phyloP scores from a whole-genome alignment of 1,140 invertebrate genomes.

The Cydia splendana region DNA sequence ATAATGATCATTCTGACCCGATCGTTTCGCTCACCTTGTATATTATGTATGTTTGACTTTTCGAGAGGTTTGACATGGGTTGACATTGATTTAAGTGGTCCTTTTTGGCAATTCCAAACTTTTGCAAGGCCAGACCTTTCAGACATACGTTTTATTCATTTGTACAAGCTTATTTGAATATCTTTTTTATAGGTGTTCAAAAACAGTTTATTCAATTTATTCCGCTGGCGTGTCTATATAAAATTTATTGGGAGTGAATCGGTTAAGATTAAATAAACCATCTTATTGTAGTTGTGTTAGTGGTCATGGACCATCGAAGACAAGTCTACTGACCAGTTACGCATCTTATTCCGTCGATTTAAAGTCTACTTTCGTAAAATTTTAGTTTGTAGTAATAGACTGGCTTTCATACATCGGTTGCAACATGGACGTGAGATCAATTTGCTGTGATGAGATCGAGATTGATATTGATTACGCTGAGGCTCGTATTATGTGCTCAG shows the following conservation, averaged over 20 bases:
- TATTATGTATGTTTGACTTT: not conserved
- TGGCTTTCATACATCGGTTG: constrained; percentile 51
- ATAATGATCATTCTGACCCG: not conserved
- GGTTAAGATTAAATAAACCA: constrained; percentile 58
- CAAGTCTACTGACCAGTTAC: not conserved
- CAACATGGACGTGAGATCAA: constrained; percentile 27
- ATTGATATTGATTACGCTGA: constrained; percentile 2
- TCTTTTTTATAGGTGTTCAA: constrained; percentile 48
- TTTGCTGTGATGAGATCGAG: constrained; percentile 18
- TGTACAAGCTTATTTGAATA: constrained; percentile 48
- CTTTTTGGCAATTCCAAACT: constrained; percentile 45
- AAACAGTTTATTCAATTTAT: constrained; percentile 60
- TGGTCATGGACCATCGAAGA: not conserved
- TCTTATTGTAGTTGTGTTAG: constrained; percentile 42
- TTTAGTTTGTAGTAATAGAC: not conserved
- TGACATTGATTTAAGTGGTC: constrained; percentile 50
- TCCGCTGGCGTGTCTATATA: constrained; percentile 37
- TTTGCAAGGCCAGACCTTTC: constrained; percentile 38
- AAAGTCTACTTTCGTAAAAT: not conserved
- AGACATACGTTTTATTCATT: constrained; percentile 38
- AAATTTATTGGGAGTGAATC: constrained; percentile 59
- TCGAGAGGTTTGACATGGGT: constrained; percentile 58
- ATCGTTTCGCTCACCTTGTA: not conserved
- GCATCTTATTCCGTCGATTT: not conserved
- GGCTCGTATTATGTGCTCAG: constrained; percentile 7